These are phyloP conservation scores for Diplazon laetatorius DNA, from an alignment of 2,888 invertebrate genomes.

Conservation along the genomic window DNA sequence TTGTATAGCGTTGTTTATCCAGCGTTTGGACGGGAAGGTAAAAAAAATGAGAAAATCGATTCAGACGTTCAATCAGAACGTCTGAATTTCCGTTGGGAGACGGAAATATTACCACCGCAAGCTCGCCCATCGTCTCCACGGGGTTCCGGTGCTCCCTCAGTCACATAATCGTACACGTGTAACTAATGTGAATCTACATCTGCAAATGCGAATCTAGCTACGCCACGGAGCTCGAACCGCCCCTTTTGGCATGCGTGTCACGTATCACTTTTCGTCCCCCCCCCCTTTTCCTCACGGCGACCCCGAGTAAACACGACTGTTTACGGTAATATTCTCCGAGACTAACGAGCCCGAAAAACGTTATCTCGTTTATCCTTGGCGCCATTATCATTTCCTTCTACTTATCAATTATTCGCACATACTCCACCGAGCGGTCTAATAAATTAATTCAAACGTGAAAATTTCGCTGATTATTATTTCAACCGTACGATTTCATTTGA, in stretches of 20 bases:
- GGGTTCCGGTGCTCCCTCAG: constrained; percentile 4
- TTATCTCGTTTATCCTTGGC: constrained; percentile 68
- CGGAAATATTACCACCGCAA: background rate
- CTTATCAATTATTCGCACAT: constrained; percentile 26
- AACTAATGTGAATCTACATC: constrained; percentile 78
- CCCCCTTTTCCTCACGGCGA: too few species aligned
- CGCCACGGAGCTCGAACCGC: constrained; percentile 58
- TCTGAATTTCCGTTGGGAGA: constrained; percentile 1
- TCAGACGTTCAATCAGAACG: background rate
- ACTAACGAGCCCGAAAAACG: constrained; percentile 74
- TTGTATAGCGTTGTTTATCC: too few species aligned
- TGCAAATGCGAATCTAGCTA: constrained; percentile 73
- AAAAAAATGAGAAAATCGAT: background rate
- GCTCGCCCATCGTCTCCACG: background rate
- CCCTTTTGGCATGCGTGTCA: constrained; percentile 79
- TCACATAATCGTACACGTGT: constrained; percentile 15
- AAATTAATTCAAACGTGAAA: background rate
- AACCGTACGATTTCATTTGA: too few species aligned
- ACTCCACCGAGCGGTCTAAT: background rate
- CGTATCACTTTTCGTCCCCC: constrained; percentile 78
- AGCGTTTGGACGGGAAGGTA: constrained; percentile 9
- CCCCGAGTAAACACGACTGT: constrained; percentile 79
- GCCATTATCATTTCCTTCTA: constrained; percentile 45
- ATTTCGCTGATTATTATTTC: background rate
- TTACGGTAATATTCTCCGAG: constrained; percentile 79